Evolutionary conservation across 1,140 invertebrate genomes (phyloP).

Genomic region (Cyphomyrmex costatus): DNA sequence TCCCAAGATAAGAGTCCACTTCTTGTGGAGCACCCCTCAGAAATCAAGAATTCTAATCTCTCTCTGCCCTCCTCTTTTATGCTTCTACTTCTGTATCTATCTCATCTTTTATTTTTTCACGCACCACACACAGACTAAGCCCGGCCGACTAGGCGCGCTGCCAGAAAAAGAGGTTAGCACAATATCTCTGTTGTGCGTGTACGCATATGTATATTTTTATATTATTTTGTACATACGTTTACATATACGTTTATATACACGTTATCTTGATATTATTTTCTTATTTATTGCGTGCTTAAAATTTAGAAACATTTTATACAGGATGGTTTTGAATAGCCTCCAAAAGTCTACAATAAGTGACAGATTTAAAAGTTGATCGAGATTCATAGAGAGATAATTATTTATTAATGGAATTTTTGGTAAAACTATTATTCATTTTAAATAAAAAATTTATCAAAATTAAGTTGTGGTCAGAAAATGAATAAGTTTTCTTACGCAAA

Average conservation of each 20-base stretch:
- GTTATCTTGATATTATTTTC: conserved; percentile 55
- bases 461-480: neutral
- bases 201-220: conserved; percentile 62
- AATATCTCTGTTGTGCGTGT: conserved; percentile 70
- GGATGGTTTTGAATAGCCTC: conserved; percentile 18
- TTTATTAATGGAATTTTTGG: neutral
- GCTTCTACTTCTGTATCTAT: conserved; percentile 64
- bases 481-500: neutral
- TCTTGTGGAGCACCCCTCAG: neutral
- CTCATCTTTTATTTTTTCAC: conserved; percentile 76
- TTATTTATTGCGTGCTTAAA: conserved; percentile 62
- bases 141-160: conserved; percentile 86
- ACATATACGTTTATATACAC: conserved; percentile 37
- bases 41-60: conserved; percentile 45
- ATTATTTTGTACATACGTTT: conserved; percentile 45
- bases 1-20: conserved; percentile 3
- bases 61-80: conserved; percentile 46
- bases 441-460: neutral
- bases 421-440: neutral
- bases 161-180: conserved; percentile 87
- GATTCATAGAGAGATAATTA: neutral
- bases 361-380: neutral
- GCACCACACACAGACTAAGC: conserved; percentile 80
- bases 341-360: neutral
- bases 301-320: conserved; percentile 32